Base-by-base conservation (phyloP, 2,888 invertebrate genomes). In the Eutolmus rufibarbis region DNA sequence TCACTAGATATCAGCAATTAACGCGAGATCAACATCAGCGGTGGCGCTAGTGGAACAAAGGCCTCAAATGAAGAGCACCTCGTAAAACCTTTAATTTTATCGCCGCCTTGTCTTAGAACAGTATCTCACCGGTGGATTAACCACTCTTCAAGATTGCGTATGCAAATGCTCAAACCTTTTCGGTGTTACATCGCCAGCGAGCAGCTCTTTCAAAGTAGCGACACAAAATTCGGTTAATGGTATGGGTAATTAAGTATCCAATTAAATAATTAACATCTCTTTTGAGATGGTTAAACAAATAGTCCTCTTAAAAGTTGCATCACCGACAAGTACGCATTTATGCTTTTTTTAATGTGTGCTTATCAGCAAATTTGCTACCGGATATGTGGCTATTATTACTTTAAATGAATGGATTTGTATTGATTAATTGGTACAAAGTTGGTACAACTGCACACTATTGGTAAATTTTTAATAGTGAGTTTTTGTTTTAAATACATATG, bases 21-120 rank as follows among this genome's bases (percentile, higher is more conserved):
- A 56, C 31, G 19, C 51, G 31, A 31, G 43, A 78, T 43, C 40
- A 23, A 5, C 78, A 46, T 78, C 43, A 78, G 43, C 5, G 78
- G 8, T 78, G 78, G 78, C 78, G 78, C 78, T 78, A 19, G 43
- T 40, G 78, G 23, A 23, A 78, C 37, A 78, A 78, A 78, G 78
- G 40, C 23, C 34, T 66, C 37, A 43, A 43, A 78, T 81, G 34
- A 19, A 28, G 81, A 34, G 12, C 51, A 51, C 23, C 51, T 56
- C 28, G 23, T 56, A 81, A 51, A 81, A 81, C 81, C 46, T 56
- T 81, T 81, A 28, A 56, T 81, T 51, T 81, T 81, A 81, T 81
- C 43, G 40, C 66, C 66, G 66, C 66, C 23, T 66, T 66, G 66
- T 66, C 66, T 66, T 66, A 66, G 66, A 66, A 66, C 66, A 9